These are phyloP conservation scores for Leptonema lineaticorne DNA, from an alignment of 1,140 invertebrate genomes.

Conservation along the genomic window DNA sequence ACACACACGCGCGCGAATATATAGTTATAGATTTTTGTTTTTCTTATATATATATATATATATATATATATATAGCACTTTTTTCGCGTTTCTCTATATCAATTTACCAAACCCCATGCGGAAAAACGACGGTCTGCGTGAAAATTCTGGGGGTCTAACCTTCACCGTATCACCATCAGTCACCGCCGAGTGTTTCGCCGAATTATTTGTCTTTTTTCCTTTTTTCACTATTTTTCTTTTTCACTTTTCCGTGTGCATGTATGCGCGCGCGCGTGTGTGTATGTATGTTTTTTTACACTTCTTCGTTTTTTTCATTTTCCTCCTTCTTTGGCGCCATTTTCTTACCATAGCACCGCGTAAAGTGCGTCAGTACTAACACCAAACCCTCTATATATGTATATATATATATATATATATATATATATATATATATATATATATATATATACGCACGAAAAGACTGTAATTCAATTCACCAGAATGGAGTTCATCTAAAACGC, in stretches of 20 bases:
- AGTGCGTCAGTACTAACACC: neutral
- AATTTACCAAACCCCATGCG: no score
- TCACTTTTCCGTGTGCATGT: neutral
- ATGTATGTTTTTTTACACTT: no score
- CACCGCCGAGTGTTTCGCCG: slow-evolving; percentile 17
- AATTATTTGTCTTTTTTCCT: slow-evolving; percentile 20
- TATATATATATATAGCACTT: neutral
- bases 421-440: no score
- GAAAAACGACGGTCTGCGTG: slow-evolving; percentile 3
- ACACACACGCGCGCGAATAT: no score
- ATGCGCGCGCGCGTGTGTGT: no score
- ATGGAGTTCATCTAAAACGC: slow-evolving; percentile 12
- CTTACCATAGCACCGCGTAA: neutral
- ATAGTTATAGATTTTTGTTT: no score
- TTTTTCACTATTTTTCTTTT: neutral
- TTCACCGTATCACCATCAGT: slow-evolving; percentile 19
- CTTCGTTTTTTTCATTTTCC: neutral
- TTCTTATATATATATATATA: neutral
- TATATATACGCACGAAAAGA: no score
- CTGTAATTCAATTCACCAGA: slow-evolving; percentile 7
- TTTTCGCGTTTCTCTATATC: slow-evolving; percentile 7
- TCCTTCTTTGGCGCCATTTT: neutral
- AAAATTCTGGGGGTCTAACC: slow-evolving; percentile 16
- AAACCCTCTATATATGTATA: no score
- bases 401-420: no score